phyloP scores from a whole-genome alignment of 2,797 vertebrate genomes.

The Ctenosaura bakeri region DNA sequence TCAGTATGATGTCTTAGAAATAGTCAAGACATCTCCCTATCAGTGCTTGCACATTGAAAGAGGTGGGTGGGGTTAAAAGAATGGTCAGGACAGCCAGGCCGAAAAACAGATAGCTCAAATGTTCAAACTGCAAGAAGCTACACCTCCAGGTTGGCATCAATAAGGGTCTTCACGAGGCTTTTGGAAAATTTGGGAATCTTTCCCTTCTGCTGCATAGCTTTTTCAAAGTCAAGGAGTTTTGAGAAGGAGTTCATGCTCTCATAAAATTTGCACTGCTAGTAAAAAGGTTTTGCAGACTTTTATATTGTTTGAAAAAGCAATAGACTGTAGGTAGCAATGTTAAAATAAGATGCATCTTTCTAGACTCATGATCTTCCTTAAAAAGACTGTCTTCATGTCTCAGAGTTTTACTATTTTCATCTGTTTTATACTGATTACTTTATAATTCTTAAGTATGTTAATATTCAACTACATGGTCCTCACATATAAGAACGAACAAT shows the following conservation, averaged over 20 bases:
- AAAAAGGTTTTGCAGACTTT: neutral
- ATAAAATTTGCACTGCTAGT: neutral
- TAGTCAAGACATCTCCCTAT: slow-evolving; percentile 12
- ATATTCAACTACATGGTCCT: neutral
- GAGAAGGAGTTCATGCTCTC: neutral
- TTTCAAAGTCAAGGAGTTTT: neutral
- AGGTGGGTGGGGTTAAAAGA: slow-evolving; percentile 38
- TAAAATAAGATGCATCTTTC: neutral
- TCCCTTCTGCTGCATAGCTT: neutral
- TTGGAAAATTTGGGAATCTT: neutral
- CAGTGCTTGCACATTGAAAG: slow-evolving; percentile 32
- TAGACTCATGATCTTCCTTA: neutral
- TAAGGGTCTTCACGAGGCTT: neutral
- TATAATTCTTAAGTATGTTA: neutral
- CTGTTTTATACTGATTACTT: neutral
- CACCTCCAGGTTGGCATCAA: neutral
- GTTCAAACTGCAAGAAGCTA: neutral
- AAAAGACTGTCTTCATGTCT: neutral
- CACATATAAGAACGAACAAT: too few species aligned
- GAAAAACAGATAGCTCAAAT: slow-evolving; percentile 8
- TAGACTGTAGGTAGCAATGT: neutral
- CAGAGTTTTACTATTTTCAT: neutral
- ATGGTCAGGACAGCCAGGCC: neutral
- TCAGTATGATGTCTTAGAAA: neutral
- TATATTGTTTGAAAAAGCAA: slow-evolving; percentile 2